These are phyloP conservation scores for Cantharis flavilabris DNA, from an alignment of 2,888 invertebrate genomes.

Conservation along the genomic window DNA sequence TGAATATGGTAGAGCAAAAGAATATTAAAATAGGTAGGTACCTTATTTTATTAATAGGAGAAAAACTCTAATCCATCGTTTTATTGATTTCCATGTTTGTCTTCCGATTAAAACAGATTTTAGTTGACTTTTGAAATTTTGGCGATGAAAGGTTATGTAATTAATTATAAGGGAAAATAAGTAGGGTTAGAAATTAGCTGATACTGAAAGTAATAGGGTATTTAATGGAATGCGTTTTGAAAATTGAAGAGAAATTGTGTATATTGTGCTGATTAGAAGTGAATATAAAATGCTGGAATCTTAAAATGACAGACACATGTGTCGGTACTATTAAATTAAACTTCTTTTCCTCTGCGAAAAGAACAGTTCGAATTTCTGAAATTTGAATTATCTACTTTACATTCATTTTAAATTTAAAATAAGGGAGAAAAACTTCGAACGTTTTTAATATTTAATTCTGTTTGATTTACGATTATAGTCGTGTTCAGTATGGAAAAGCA, in stretches of 20 bases:
- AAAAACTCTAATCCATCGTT: neutral
- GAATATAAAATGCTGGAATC: slow-evolving; percentile 51
- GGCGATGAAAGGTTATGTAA: neutral
- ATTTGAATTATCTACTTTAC: slow-evolving; percentile 59
- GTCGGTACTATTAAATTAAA: slow-evolving; percentile 57
- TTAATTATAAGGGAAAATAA: neutral
- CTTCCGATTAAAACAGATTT: neutral
- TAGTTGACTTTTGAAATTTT: neutral
- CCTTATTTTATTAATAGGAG: neutral
- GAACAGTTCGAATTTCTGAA: slow-evolving; percentile 57
- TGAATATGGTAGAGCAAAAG: neutral
- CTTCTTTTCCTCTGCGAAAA: slow-evolving; percentile 54
- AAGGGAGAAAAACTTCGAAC: slow-evolving; percentile 54
- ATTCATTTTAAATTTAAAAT: slow-evolving; percentile 58
- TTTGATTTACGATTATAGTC: slow-evolving; percentile 58
- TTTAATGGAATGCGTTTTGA: too few species aligned
- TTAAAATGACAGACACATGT: slow-evolving; percentile 57
- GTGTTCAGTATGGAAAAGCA: slow-evolving; percentile 45
- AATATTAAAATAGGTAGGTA: slow-evolving; percentile 1
- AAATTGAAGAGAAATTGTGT: neutral
- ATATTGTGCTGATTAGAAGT: slow-evolving; percentile 40
- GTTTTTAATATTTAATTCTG: slow-evolving; percentile 59
- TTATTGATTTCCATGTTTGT: neutral
- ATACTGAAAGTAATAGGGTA: too few species aligned
- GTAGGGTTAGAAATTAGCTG: neutral